phyloP scores from a whole-genome alignment of 1,140 invertebrate genomes.

The Calycopis cecrops region DNA sequence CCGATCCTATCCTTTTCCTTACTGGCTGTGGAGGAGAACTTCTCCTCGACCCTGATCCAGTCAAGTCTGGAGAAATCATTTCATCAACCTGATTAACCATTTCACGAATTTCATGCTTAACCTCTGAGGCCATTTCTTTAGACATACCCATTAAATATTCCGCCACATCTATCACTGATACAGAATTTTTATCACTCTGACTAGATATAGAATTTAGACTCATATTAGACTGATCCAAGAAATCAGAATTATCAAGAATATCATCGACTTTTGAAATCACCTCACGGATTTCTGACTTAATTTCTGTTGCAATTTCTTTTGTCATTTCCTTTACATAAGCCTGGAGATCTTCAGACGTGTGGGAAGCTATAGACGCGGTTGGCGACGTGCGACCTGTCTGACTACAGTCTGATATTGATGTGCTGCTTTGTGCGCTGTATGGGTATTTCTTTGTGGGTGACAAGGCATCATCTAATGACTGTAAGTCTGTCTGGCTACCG shows the following conservation, averaged over 20 bases:
- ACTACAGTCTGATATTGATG: conserved; percentile 72
- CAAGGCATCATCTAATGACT: conserved; percentile 76
- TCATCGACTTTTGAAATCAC: conserved; percentile 87
- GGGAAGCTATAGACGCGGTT: conserved; percentile 71
- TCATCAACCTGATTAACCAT: conserved; percentile 83
- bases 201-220: conserved; percentile 65
- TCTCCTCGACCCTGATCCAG: conserved; percentile 47
- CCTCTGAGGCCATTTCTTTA: conserved; percentile 85
- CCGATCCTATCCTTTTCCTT: conserved; percentile 60
- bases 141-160: conserved; percentile 86
- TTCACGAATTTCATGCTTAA: conserved; percentile 85
- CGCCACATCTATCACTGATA: conserved; percentile 82
- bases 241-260: conserved; percentile 80
- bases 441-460: conserved; percentile 73
- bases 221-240: conserved; percentile 62
- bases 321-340: conserved; percentile 86
- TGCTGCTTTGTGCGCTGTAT: conserved; percentile 61
- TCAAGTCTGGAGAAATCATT: conserved; percentile 77
- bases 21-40: conserved; percentile 60
- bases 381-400: conserved; percentile 79
- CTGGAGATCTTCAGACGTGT: conserved; percentile 80
- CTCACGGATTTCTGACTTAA: conserved; percentile 87
- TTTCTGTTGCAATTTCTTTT: conserved; percentile 85
- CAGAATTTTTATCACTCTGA: conserved; percentile 77
- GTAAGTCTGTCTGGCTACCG: conserved; percentile 82